phyloP scores from a whole-genome alignment of 2,888 invertebrate species.

The Coenonympha glycerion region DNA sequence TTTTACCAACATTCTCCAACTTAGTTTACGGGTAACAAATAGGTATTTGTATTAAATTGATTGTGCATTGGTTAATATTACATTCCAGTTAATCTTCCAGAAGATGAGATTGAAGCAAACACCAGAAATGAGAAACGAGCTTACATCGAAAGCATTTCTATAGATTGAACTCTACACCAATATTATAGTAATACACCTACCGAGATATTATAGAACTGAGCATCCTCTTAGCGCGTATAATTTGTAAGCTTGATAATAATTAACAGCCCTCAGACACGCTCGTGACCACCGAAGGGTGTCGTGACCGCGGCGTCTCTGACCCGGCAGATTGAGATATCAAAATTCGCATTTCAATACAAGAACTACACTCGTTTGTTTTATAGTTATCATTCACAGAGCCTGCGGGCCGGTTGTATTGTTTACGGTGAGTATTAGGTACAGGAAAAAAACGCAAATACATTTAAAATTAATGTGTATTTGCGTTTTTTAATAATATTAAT shows the following conservation, averaged over 20 bases:
- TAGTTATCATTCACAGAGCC: conserved; percentile 51
- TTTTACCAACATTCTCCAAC: too few relatives aligned
- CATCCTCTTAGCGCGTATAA: conserved; percentile 57
- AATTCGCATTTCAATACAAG: conserved; percentile 66
- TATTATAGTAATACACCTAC: neutral
- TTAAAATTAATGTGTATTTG: neutral
- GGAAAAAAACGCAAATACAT: neutral
- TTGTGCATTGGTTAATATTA: too few relatives aligned
- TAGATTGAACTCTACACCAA: conserved; percentile 23
- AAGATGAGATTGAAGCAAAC: too few relatives aligned
- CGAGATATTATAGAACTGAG: conserved; percentile 23
- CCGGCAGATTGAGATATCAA: conserved; percentile 74
- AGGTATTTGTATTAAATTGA: too few relatives aligned
- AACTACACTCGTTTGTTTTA: conserved; percentile 63
- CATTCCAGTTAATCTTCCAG: too few relatives aligned
- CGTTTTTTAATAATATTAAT: too few relatives aligned
- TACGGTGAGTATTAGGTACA: conserved; percentile 22
- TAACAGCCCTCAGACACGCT: conserved; percentile 42
- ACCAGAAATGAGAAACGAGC: too few relatives aligned
- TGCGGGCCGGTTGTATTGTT: conserved; percentile 37
- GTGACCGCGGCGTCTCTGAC: conserved; percentile 73
- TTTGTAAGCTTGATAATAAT: conserved; percentile 52
- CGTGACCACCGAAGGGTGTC: conserved; percentile 75
- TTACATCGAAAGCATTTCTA: conserved; percentile 24
- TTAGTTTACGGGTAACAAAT: too few relatives aligned